A percentile compares a stretch with the other conserved stretches of the same genome.
phyloP scores from a whole-genome alignment of 1,140 invertebrate species.

The Zaprionus taronus region DNA sequence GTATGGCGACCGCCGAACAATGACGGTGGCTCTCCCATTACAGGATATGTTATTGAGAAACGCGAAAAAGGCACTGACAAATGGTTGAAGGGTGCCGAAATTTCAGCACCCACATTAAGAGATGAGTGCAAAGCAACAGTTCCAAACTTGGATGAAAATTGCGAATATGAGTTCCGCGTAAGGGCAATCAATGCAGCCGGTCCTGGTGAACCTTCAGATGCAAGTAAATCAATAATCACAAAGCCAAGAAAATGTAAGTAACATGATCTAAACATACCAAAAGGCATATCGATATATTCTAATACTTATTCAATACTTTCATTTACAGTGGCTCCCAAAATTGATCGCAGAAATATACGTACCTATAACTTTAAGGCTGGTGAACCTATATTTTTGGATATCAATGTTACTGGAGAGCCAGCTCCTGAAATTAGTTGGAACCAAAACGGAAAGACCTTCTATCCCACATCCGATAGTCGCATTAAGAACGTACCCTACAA shows the following conservation, averaged over 20 bases:
- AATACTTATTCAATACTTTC: background rate
- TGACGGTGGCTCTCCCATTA: slow-evolving; percentile 96
- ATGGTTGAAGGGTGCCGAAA: slow-evolving; percentile 94
- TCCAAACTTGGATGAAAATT: slow-evolving; percentile 95
- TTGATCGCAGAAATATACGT: slow-evolving; percentile 95
- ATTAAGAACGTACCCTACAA: slow-evolving; percentile 95
- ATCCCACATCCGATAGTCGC: slow-evolving; percentile 86
- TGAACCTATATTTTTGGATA: slow-evolving; percentile 94
- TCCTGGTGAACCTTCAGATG: slow-evolving; percentile 94
- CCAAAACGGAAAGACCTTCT: slow-evolving; percentile 87
- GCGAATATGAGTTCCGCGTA: slow-evolving; percentile 98
- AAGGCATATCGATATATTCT: too few relatives aligned
- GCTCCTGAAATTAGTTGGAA: slow-evolving; percentile 92
- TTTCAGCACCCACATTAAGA: slow-evolving; percentile 82
- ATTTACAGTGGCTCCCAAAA: slow-evolving; percentile 94
- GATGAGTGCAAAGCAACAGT: slow-evolving; percentile 93
- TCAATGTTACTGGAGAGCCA: slow-evolving; percentile 97
- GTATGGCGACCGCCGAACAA: slow-evolving; percentile 95
- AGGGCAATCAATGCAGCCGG: slow-evolving; percentile 98
- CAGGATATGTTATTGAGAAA: slow-evolving; percentile 97
- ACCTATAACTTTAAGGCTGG: slow-evolving; percentile 95
- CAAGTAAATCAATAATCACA: slow-evolving; percentile 95
- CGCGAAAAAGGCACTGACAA: slow-evolving; percentile 93
- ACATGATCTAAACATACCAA: too few relatives aligned
- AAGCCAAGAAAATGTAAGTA: slow-evolving; percentile 95